A percentile compares a stretch with the other conserved stretches of the same genome.
Conservation (phyloP, 2,888 invertebrate genomes). For the Lysandra bellargus region DNA sequence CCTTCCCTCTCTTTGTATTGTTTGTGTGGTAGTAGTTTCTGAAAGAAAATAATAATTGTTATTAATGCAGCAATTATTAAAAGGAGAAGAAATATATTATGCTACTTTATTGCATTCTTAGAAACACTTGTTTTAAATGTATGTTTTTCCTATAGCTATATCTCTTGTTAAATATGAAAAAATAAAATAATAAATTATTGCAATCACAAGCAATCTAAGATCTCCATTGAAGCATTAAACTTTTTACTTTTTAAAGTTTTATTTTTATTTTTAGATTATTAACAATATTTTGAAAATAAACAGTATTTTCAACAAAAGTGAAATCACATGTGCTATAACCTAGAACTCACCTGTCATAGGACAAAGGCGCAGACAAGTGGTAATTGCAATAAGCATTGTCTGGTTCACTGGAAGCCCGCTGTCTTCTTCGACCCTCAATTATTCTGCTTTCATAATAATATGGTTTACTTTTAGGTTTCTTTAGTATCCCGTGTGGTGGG, state of each 20-base stretch:
- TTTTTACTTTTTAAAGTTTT: too few relatives aligned
- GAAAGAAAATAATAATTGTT: background rate
- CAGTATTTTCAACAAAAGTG: background rate
- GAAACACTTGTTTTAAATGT: too few relatives aligned
- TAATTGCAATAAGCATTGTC: conserved; percentile 66
- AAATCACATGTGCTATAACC: conserved; percentile 26
- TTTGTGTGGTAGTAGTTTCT: conserved; percentile 40
- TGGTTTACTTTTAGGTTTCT: conserved; percentile 65
- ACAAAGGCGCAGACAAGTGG: conserved; percentile 56
- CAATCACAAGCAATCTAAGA: too few relatives aligned
- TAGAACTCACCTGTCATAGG: conserved; percentile 64
- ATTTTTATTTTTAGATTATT: too few relatives aligned
- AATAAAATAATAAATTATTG: too few relatives aligned
- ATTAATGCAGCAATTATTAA: background rate
- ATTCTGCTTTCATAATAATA: conserved; percentile 59
- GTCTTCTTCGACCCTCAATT: conserved; percentile 68
- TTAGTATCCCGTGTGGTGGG: conserved; percentile 67
- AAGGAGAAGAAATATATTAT: background rate
- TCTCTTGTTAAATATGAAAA: too few relatives aligned
- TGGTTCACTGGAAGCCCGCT: conserved; percentile 74
- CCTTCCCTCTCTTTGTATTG: conserved; percentile 68
- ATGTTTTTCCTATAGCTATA: too few relatives aligned
- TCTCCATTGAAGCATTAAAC: too few relatives aligned
- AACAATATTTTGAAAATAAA: background rate
- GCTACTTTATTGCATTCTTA: too few relatives aligned